phyloP scores from a whole-genome alignment of 2,113 vertebrate species.

The Bubo bubo region DNA sequence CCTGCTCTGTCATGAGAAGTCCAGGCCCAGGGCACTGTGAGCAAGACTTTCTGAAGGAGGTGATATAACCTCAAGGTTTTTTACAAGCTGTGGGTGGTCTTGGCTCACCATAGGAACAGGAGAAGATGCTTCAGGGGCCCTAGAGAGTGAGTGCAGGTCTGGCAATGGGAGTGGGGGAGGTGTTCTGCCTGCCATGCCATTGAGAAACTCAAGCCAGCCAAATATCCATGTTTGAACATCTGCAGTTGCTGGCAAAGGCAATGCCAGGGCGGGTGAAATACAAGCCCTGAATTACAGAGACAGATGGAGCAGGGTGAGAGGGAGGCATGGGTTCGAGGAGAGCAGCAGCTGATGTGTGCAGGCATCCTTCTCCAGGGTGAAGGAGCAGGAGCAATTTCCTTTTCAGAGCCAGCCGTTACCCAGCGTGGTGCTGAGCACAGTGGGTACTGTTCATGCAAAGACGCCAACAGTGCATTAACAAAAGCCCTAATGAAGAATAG shows the following conservation, averaged over 20 bases:
- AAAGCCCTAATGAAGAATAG: not conserved
- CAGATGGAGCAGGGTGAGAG: not conserved
- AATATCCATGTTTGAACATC: not conserved
- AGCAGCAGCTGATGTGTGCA: not conserved
- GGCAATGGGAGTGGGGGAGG: not conserved
- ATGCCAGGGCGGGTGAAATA: not conserved
- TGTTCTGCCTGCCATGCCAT: not conserved
- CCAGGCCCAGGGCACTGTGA: not conserved
- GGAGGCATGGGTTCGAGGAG: not conserved
- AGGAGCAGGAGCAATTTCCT: not conserved
- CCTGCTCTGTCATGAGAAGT: not conserved
- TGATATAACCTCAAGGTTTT: not conserved
- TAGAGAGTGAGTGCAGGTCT: not conserved
- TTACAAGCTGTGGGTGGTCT: not conserved
- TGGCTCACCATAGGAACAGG: not conserved
- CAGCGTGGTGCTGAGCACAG: not conserved
- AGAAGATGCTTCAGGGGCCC: not conserved
- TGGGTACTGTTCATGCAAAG: fast-evolving
- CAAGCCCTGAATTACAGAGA: not conserved
- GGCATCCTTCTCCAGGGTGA: not conserved
- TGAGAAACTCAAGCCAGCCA: not conserved
- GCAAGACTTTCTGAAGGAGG: not conserved
- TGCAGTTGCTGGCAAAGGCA: not conserved
- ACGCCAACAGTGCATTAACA: not conserved
- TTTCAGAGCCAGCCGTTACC: not conserved